phyloP scores from a whole-genome alignment of 2,888 invertebrate genomes.

The Drosophila hamatofila region DNA sequence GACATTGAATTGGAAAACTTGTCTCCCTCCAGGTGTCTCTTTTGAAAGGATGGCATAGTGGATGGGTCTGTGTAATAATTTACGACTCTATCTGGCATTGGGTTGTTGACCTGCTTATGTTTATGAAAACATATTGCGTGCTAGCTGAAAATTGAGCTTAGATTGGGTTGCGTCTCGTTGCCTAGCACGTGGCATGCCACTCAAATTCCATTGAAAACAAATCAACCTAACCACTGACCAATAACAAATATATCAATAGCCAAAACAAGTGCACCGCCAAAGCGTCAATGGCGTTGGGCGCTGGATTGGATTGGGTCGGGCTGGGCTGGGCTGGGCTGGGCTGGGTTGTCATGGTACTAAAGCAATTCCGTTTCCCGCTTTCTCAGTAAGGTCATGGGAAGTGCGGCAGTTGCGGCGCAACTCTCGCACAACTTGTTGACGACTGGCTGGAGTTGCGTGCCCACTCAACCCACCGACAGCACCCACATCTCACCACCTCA shows the following conservation, averaged over 20 bases:
- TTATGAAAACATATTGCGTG: slow-evolving; percentile 64
- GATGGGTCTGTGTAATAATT: background rate
- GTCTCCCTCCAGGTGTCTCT: slow-evolving; percentile 3
- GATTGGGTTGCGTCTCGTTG: slow-evolving; percentile 42
- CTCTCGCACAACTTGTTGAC: slow-evolving; percentile 34
- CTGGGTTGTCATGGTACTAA: slow-evolving; percentile 59
- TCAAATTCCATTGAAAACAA: slow-evolving; percentile 67
- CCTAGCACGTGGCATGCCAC: slow-evolving; percentile 54
- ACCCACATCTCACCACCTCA: too few relatives aligned
- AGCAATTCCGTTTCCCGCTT: slow-evolving; percentile 66
- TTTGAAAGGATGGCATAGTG: slow-evolving; percentile 8
- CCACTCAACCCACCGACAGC: background rate
- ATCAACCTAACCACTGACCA: slow-evolving; percentile 67
- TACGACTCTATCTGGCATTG: slow-evolving; percentile 21
- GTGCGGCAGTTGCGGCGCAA: slow-evolving; percentile 67
- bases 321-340: background rate
- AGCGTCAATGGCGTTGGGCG: slow-evolving; percentile 1
- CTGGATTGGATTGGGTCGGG: too few relatives aligned
- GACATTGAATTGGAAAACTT: slow-evolving; percentile 62
- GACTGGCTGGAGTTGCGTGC: slow-evolving; percentile 44
- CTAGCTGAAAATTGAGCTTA: slow-evolving; percentile 37
- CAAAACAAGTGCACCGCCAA: slow-evolving; percentile 26
- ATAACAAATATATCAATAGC: slow-evolving; percentile 55
- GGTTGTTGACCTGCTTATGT: slow-evolving; percentile 71
- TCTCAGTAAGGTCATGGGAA: slow-evolving; percentile 80